Base-by-base conservation (phyloP, 2,888 invertebrate species). In the Acanthosoma haemorrhoidale region DNA sequence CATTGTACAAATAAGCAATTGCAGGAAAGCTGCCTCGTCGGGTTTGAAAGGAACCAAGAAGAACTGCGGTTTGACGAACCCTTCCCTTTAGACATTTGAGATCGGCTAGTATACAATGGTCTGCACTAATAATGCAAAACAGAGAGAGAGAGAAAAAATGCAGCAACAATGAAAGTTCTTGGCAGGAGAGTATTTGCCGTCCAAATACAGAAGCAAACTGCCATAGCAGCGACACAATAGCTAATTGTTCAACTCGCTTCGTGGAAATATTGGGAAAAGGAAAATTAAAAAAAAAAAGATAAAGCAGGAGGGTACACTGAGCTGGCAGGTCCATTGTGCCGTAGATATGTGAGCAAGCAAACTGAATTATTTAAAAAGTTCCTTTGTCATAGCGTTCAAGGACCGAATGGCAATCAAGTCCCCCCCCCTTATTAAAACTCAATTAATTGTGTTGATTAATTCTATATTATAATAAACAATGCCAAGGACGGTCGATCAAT, bases 401-500 rank as follows among this genome's bases (percentile, higher is more conserved):
- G 51, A 18, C 25, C 25, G n/a, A n/a, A 6, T 21, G 21, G 18
- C 43, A 21, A 11, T 41, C 41, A 16, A 8, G n/a, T n/a, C n/a
- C n/a, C n/a, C n/a, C 41, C 16, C 18, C 18, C 41, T 18, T 43
- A 4, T 43, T 11, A 43, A 21, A n/a, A n/a, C 51, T 51, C 51
- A 51, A 51, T 51, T 51, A 51, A 25, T 51, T 51, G 51, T 51
- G n/a, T 51, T 9, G 25, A 51, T 51, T 51, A 51, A 51, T 51
- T 51, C n/a, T n/a, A 51, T 51, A 51, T 25, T 51, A 51, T 51
- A 25, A 51, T 25, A 51, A 51, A 51, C 51, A 51, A 51, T 51
- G 29, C 25, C 51, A 51, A 51, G 51, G 51, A 2, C 51, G 51
- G 29, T 51, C 2, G 21, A n/a, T 1, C 18, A n/a, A 13, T 51